Base-by-base conservation (phyloP, 2,888 invertebrate genomes). In the Acanthoscelides obtectus region DNA sequence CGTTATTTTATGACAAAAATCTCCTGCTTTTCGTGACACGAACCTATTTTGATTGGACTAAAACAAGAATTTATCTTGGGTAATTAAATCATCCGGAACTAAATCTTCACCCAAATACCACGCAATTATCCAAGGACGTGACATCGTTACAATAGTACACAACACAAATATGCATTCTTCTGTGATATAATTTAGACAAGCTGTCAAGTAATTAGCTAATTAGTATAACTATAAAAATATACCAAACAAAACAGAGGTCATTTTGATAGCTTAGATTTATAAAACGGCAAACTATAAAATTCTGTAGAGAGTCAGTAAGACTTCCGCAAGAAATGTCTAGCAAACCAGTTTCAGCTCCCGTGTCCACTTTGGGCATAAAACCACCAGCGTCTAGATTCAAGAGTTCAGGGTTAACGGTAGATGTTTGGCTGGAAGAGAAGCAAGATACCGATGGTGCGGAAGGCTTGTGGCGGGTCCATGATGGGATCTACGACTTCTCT, bases 401-500 rank as follows among this genome's bases (percentile, higher is more conserved):
- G 66, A 21, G 25, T 21, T 70, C 76, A 19, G 70, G 73, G 17
- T 77, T 79, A 67, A 77, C 77, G 0, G 77, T 75, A 0, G 75
- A 79, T 21, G 69, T 77, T 63, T 94, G 93, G 91, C 80, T 93
- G 25, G 85, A 87, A 66, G 91, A 90, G 1, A 92, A 92, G 80
- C 87, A 87, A 20, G 82, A 87, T 78, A 90, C 91, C 76, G 94
- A 94, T 77, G 91, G 91, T 2, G 92, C 93, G 0, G 93, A 93
- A 82, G 90, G 90, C n/a, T 83, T 94, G 2, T 95, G 95, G 95
- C 88, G 95, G 76, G 88, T 95, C 21, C 87, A 92, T 77, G 88
- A 94, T 83, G 87, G 87, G 67, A 86, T 98, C 22, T 98, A 98
- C 84, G 95, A 98, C 85, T 88, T 99, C 22, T 90, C 91, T 0